Conservation (phyloP, 1,140 invertebrate genomes). For the Drosophila lacertosa region DNA sequence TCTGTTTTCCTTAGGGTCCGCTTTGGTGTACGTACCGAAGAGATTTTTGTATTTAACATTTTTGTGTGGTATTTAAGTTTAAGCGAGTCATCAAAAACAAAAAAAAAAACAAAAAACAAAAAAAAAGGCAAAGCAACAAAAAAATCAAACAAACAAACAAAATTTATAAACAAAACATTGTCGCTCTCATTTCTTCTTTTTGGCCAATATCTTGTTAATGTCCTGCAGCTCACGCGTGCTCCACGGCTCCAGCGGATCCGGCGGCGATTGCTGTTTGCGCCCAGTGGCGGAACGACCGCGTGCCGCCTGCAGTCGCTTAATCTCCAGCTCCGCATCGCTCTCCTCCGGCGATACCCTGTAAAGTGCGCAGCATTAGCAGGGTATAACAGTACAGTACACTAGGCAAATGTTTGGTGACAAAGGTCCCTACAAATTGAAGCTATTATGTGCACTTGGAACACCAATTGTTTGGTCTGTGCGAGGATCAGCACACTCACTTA, state of each 20-base stretch:
- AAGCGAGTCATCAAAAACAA: neutral
- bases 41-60: neutral
- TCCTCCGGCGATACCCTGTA: conserved; percentile 67
- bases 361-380: neutral
- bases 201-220: conserved; percentile 88
- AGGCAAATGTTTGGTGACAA: too few relatives aligned
- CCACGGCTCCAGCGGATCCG: conserved; percentile 89
- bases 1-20: neutral
- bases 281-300: conserved; percentile 69
- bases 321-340: conserved; percentile 41
- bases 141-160: neutral
- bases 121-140: neutral
- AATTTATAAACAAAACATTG: neutral
- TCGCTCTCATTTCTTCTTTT: conserved; percentile 50
- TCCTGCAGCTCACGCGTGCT: conserved; percentile 88
- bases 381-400: too few relatives aligned
- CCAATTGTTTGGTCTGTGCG: too few relatives aligned
- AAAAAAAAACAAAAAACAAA: conserved; percentile 4
- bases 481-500: conserved; percentile 49
- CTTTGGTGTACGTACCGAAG: neutral
- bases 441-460: too few relatives aligned
- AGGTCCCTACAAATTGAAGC: too few relatives aligned
- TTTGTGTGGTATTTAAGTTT: conserved; percentile 4
- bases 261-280: conserved; percentile 81
- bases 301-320: conserved; percentile 16